Evolutionary conservation across 2,888 invertebrate species (phyloP).

Genomic region (Ophion obscuratus): DNA sequence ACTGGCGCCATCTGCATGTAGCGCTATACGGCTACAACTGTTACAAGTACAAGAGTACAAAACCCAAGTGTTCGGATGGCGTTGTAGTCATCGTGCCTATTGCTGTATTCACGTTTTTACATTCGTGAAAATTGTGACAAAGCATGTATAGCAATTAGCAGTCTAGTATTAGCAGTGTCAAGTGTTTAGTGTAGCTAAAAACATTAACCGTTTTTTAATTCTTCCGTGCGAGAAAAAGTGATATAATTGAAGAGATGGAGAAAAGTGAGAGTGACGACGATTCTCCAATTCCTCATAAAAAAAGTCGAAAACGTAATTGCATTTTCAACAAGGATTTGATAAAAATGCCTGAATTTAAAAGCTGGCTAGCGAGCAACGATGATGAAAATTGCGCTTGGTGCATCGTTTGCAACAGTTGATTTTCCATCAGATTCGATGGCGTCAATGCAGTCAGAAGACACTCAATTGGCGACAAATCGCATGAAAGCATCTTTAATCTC

Average conservation of each 20-base stretch:
- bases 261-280: constrained; percentile 9
- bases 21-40: background rate
- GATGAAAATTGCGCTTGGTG: background rate
- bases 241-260: constrained; percentile 12
- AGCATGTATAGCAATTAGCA: too few species aligned
- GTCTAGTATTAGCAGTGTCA: too few species aligned
- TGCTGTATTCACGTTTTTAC: too few species aligned
- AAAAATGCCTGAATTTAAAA: background rate
- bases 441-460: constrained; percentile 11
- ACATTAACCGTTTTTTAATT: background rate
- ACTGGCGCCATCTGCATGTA: constrained; percentile 1
- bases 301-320: constrained; percentile 11
- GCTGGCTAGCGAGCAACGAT: constrained; percentile 10
- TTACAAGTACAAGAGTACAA: too few species aligned
- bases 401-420: constrained; percentile 9
- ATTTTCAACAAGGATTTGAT: background rate
- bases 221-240: constrained; percentile 8
- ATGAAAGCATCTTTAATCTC: constrained; percentile 11
- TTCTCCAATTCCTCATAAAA: constrained; percentile 14
- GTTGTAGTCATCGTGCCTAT: too few species aligned
- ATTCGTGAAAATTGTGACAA: too few species aligned
- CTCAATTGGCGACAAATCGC: constrained; percentile 13
- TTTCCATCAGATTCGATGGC: constrained; percentile 11
- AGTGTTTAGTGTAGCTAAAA: too few species aligned
- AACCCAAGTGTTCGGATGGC: too few species aligned